Percentiles rank a stretch among this genome's conserved stretches.
Evolutionary conservation across 1,140 invertebrate species (phyloP).

Genomic region (Onthophagus taurus): DNA sequence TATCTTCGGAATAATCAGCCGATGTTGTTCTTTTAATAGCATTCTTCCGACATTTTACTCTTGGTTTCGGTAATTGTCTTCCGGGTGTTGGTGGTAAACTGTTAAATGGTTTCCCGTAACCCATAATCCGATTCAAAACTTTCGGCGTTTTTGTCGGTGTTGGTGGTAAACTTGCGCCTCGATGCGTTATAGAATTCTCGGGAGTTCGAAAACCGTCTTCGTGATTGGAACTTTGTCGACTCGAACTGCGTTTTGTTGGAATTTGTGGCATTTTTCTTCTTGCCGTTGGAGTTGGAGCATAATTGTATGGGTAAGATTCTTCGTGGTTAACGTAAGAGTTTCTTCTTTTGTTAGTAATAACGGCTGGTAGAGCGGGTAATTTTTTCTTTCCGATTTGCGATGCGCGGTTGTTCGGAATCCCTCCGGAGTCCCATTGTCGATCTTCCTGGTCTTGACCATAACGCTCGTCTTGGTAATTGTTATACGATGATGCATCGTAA

Average conservation of each 20-base stretch:
- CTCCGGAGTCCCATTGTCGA: constrained; percentile 60
- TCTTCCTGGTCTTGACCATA: constrained; percentile 57
- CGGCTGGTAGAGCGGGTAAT: constrained; percentile 32
- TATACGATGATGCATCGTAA: constrained; percentile 46
- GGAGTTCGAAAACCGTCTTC: constrained; percentile 24
- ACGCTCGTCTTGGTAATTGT: constrained; percentile 43
- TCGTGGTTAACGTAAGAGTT: constrained; percentile 35
- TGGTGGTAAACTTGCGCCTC: constrained; percentile 35
- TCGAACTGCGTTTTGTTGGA: constrained; percentile 30
- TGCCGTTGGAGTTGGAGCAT: constrained; percentile 24
- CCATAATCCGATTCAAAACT: constrained; percentile 22
- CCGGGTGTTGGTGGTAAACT: constrained; percentile 46
- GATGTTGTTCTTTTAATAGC: constrained; percentile 32
- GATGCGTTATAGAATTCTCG: constrained; percentile 24
- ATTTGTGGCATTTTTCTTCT: constrained; percentile 35
- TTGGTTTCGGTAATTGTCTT: constrained; percentile 43
- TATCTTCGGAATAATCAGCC: constrained; percentile 32
- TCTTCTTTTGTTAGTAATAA: constrained; percentile 38
- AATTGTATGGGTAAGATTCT: constrained; percentile 11
- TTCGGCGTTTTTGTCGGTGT: constrained; percentile 34
- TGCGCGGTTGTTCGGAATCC: constrained; percentile 36
- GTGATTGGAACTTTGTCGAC: constrained; percentile 32
- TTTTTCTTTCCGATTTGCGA: no score
- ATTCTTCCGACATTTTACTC: constrained; percentile 29
- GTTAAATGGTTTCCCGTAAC: constrained; percentile 36